Evolutionary conservation across 2,113 vertebrate species (phyloP), one percentile per base, ranked within the genome.

Genomic region (Origma solitaria): DNA sequence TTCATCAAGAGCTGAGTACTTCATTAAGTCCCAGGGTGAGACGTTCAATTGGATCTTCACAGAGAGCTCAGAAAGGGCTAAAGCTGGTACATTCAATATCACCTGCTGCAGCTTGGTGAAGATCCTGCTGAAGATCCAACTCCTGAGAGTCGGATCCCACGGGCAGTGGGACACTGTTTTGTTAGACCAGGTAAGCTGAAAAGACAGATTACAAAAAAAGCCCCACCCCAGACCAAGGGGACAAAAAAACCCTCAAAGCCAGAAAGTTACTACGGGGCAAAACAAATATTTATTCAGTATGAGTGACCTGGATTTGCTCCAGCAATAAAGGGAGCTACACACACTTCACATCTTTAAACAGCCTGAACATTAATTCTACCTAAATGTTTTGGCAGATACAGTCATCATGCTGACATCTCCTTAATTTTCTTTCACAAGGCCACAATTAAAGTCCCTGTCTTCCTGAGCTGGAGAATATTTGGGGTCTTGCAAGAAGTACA

Each of bases 401-500:
- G 24, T 56, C 40, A 31, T 28, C 35, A 31, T 57, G 15, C 49
- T 58, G 61, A 64, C 40, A 88, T 17, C 3, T 40, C 45, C 75
- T 92, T 42, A 25, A 83, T 84, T 93, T 86, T 84, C 38, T 97
- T 94, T 92, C 35, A 71, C 35, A 86, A 91, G 88, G 62, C 16
- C 42, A 64, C 68, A 69, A 25, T 65, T 80, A 20, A 49, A 68
- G 14, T 88, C 47, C 54, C 12, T 80, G 61, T 50, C 61, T 95
- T 85, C 92, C 81, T 28, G 77, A 97, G 81, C 51, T 89, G 66
- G 54, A 20, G 44, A 69, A 66, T 9, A 31, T 85, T 87, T 79
- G 17, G 57, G 37, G 19, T 44, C 66, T 92, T 91, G 82, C 70
- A 56, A 89, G 57, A 91, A 93, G 33, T 13, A 64, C 3, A 47